Base-by-base conservation (phyloP, 2,888 invertebrate genomes). In the Zonitis immaculata region DNA sequence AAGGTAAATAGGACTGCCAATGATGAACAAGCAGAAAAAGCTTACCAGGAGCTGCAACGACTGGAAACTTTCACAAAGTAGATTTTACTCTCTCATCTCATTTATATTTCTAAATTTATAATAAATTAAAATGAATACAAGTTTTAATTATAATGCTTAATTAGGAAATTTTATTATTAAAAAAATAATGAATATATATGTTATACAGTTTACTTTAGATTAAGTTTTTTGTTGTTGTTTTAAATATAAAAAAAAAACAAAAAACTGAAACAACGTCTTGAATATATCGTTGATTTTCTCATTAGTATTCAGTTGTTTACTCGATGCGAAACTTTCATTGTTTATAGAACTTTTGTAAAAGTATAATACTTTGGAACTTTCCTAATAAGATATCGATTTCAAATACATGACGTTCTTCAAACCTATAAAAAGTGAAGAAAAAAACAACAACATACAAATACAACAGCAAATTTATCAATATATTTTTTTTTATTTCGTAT, bases 361-460 rank as follows among this genome's bases (percentile, higher is more conserved):
- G n/a, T n/a, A 16, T 35, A 64, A 62, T 68, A 67, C 66, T 67
- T 69, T 56, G 62, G 65, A 70, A 72, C 67, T 73, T 72, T 64
- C 62, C 66, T 72, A 73, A 73, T 73, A 71, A 71, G 70, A 65
- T 72, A 73, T 73, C 69, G 73, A 73, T 73, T 72, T 72, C 68
- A 30, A 30, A 30, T 30, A 51, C 54, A 44, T 49, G 46, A 51
- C 45, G 46, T 47, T 25, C 42, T 54, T 42, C 32, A 48, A n/a
- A n/a, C n/a, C n/a, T n/a, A n/a, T n/a, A n/a, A n/a, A n/a, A n/a
- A n/a, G n/a, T n/a, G n/a, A n/a, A n/a, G n/a, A n/a, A n/a, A n/a
- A n/a, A n/a, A n/a, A n/a, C n/a, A n/a, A n/a, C n/a, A n/a, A n/a
- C n/a, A n/a, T n/a, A n/a, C n/a, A n/a, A n/a, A n/a, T n/a, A n/a